Conservation (phyloP, 2,797 vertebrate species). For the Heteromormyrus szaboi region DNA sequence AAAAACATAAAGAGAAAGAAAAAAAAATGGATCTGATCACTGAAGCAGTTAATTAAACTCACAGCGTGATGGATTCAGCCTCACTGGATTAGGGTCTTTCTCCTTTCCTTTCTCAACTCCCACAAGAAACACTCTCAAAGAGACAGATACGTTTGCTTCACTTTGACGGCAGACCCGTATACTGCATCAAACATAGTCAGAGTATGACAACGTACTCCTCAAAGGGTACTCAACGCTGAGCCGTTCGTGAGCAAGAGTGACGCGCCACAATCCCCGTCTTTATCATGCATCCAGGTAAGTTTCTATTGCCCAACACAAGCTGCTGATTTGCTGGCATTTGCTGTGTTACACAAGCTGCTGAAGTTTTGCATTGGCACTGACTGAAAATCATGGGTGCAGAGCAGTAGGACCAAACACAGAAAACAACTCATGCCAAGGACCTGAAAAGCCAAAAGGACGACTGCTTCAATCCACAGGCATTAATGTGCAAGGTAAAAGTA, state of each 20-base stretch:
- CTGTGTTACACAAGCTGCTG: not conserved
- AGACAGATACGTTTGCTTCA: conserved; percentile 11
- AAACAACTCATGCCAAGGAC: not conserved
- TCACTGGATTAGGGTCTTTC: not conserved
- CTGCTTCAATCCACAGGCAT: conserved; percentile 2
- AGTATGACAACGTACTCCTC: not conserved
- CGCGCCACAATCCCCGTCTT: not conserved
- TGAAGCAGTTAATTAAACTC: conserved; percentile 12
- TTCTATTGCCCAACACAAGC: not conserved
- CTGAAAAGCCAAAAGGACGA: not conserved
- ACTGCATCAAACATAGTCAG: not conserved
- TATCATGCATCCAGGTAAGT: not conserved
- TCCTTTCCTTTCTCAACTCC: conserved; percentile 2
- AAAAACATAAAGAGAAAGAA: not conserved
- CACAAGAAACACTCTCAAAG: conserved; percentile 2
- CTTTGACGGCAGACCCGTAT: conserved; percentile 10
- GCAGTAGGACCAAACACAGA: not conserved
- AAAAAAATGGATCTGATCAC: conserved; percentile 6
- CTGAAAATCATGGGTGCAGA: not conserved
- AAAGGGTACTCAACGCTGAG: not conserved
- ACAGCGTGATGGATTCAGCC: conserved; percentile 6
- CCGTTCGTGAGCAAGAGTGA: not conserved
- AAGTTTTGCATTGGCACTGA: not conserved
- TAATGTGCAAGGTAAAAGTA: conserved; percentile 3
- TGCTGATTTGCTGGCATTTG: not conserved